Evolutionary conservation across 2,888 invertebrate genomes (phyloP).

Genomic region (Euplagia quadripunctaria): DNA sequence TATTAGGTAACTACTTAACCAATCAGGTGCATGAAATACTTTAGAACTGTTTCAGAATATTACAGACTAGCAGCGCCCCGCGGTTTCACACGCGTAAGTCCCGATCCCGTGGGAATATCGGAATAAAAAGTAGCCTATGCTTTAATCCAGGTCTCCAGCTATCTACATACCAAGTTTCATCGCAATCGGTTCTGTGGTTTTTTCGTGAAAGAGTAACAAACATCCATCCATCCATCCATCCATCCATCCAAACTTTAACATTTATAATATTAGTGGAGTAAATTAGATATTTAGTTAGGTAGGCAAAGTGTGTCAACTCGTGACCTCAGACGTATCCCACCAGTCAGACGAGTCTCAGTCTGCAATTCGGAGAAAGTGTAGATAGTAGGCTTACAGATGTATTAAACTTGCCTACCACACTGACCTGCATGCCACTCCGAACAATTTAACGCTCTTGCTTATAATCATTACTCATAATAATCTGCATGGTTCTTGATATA

Average conservation of each 20-base stretch:
- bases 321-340: constrained; percentile 49
- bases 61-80: too few relatives aligned
- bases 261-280: too few relatives aligned
- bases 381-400: constrained; percentile 31
- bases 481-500: constrained; percentile 13
- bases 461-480: constrained; percentile 3
- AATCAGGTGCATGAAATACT: not conserved
- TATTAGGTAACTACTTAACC: not conserved
- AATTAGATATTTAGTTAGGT: constrained; percentile 16
- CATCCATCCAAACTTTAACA: too few relatives aligned
- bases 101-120: too few relatives aligned
- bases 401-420: constrained; percentile 30
- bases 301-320: constrained; percentile 55
- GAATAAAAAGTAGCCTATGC: too few relatives aligned
- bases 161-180: too few relatives aligned
- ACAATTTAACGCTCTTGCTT: constrained; percentile 1
- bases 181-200: too few relatives aligned
- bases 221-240: too few relatives aligned
- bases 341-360: constrained; percentile 56
- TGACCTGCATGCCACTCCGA: constrained; percentile 31
- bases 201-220: too few relatives aligned
- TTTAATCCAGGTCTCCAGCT: too few relatives aligned
- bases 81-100: too few relatives aligned
- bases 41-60: not conserved
- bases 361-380: constrained; percentile 70